Evolutionary conservation across 1,140 invertebrate species (phyloP).

Genomic region (Orussus abietinus): DNA sequence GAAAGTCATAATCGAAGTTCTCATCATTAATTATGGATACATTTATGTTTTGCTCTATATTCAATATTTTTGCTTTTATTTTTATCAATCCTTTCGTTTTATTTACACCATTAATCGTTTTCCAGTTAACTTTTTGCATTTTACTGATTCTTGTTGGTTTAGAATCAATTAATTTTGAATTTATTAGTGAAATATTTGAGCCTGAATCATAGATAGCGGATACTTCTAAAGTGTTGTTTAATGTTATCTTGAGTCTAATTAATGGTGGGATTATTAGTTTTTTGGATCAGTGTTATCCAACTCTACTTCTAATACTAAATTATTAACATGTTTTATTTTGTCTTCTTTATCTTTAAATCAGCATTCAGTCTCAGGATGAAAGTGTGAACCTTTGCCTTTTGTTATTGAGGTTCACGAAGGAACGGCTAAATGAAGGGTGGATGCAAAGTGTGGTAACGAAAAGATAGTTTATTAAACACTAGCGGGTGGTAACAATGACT

Average conservation of each 20-base stretch:
- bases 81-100: slow-evolving; percentile 8
- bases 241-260: slow-evolving; percentile 6
- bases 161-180: slow-evolving; percentile 7
- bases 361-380: slow-evolving; percentile 13
- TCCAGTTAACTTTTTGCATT: background rate
- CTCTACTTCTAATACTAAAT: background rate
- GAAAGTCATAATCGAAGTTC: slow-evolving; percentile 1
- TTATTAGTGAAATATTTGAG: slow-evolving; percentile 12
- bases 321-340: background rate
- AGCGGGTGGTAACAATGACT: no score
- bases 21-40: background rate
- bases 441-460: no score
- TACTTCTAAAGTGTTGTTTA: slow-evolving; percentile 5
- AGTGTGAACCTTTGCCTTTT: background rate
- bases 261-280: slow-evolving; percentile 14
- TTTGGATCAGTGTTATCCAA: slow-evolving; percentile 11
- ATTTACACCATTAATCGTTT: slow-evolving; percentile 9
- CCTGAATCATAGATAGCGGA: slow-evolving; percentile 9
- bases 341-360: slow-evolving; percentile 15
- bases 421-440: no score
- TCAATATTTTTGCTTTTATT: slow-evolving; percentile 11
- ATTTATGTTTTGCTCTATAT: slow-evolving; percentile 1
- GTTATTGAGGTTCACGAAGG: no score
- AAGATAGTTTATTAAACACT: no score
- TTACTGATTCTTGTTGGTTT: slow-evolving; percentile 1